phyloP scores from a whole-genome alignment of 2,113 vertebrate genomes.

The Zapornia atra region DNA sequence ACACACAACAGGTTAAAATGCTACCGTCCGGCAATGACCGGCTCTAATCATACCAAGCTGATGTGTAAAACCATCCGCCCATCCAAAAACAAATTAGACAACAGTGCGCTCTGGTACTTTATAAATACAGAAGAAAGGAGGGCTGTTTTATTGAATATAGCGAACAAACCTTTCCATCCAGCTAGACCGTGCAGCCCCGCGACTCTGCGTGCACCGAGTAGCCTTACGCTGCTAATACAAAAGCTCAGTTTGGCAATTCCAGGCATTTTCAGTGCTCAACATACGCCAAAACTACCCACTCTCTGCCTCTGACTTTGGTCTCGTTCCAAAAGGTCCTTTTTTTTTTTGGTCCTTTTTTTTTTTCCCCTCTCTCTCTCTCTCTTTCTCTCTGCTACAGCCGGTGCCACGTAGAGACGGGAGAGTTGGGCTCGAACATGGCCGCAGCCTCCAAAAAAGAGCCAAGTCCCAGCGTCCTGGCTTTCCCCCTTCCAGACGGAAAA shows the following conservation, averaged over 20 bases:
- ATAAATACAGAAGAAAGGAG: slow-evolving; percentile 51
- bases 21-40: slow-evolving; percentile 25
- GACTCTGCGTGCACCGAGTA: slow-evolving; percentile 43
- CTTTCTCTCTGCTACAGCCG: slow-evolving; percentile 31
- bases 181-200: slow-evolving; percentile 42
- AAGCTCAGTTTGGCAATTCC: slow-evolving; percentile 70
- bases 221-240: slow-evolving; percentile 56
- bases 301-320: slow-evolving; percentile 62
- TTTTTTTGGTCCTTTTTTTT: neutral
- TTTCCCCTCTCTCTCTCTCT: neutral
- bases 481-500: slow-evolving; percentile 54
- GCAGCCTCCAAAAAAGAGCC: slow-evolving; percentile 58
- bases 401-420: slow-evolving; percentile 65
- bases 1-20: slow-evolving; percentile 69
- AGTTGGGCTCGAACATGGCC: slow-evolving; percentile 52
- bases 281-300: slow-evolving; percentile 71
- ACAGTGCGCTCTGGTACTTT: slow-evolving; percentile 60
- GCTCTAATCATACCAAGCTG: slow-evolving; percentile 55
- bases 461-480: slow-evolving; percentile 55
- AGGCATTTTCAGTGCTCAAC: slow-evolving; percentile 63
- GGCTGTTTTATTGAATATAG: slow-evolving; percentile 53
- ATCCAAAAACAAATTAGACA: slow-evolving; percentile 59
- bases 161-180: slow-evolving; percentile 65
- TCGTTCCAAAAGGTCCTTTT: slow-evolving; percentile 63
- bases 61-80: slow-evolving; percentile 58